Conservation (phyloP, 1,140 invertebrate species). For the Nomia melanderi region DNA sequence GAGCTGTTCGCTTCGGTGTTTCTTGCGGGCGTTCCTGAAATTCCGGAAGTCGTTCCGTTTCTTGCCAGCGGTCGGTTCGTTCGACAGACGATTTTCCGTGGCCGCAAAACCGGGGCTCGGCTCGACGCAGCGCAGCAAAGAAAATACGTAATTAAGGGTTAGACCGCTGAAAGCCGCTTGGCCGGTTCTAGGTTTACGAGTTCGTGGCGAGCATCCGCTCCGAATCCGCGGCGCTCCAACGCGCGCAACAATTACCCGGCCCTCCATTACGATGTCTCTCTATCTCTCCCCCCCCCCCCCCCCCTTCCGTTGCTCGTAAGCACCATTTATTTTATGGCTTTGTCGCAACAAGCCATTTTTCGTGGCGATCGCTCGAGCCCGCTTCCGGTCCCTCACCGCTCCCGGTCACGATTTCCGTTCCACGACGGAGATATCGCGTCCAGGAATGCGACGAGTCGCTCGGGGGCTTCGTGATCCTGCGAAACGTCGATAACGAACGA, state of each 20-base stretch:
- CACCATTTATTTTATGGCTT: slow-evolving; percentile 12
- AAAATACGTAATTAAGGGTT: slow-evolving; percentile 2
- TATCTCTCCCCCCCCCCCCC: background rate
- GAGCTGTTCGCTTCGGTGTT: too few species aligned
- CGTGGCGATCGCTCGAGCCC: background rate
- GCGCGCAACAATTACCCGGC: slow-evolving; percentile 19
- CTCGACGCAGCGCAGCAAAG: background rate
- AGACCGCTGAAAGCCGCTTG: background rate
- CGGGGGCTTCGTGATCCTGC: slow-evolving; percentile 7
- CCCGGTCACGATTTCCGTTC: slow-evolving; percentile 26
- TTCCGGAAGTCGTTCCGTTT: background rate
- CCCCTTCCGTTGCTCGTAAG: background rate
- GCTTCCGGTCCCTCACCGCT: background rate
- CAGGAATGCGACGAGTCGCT: slow-evolving; percentile 31
- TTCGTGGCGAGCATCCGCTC: background rate
- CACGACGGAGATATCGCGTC: slow-evolving; percentile 21
- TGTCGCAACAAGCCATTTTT: background rate
- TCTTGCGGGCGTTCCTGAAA: background rate
- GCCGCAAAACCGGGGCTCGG: background rate
- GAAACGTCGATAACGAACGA: slow-evolving; percentile 48
- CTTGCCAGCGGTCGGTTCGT: background rate
- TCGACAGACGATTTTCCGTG: background rate
- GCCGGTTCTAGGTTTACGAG: background rate
- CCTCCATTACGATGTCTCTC: background rate
- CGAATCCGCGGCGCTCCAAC: background rate